phyloP scores from a whole-genome alignment of 2,113 vertebrate species.

The Malaclemys terrapin region DNA sequence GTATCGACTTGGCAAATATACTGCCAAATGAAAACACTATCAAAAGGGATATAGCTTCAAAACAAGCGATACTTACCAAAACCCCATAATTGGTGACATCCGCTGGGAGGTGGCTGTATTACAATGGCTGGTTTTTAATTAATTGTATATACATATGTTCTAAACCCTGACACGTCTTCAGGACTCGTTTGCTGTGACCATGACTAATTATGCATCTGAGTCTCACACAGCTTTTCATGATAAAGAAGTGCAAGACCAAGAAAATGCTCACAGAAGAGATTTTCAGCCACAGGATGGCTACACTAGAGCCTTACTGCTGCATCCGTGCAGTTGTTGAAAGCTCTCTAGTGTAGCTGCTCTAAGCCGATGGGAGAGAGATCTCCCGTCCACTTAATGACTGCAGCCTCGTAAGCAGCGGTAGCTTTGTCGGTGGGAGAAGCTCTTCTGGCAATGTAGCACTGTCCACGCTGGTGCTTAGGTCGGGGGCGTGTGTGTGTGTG shows the following conservation, averaged over 20 bases:
- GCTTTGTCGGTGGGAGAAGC: too few relatives aligned
- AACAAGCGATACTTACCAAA: neutral
- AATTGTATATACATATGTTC: neutral
- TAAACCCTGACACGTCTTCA: neutral
- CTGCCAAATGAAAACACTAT: constrained; percentile 18
- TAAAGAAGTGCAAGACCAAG: neutral
- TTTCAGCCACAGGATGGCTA: neutral
- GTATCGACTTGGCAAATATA: constrained; percentile 1
- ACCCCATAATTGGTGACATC: constrained; percentile 16
- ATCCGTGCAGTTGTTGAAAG: too few relatives aligned
- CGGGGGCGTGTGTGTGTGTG: too few relatives aligned
- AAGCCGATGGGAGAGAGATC: too few relatives aligned
- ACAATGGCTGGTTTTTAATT: constrained; percentile 21
- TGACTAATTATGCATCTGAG: neutral
- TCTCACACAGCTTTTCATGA: neutral
- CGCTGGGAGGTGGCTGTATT: neutral
- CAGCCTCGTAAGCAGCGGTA: too few relatives aligned
- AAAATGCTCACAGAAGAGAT: neutral
- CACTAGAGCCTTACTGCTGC: too few relatives aligned
- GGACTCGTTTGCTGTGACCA: neutral
- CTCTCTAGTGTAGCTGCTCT: too few relatives aligned
- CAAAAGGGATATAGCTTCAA: constrained; percentile 1
- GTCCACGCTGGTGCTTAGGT: too few relatives aligned
- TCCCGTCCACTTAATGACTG: too few relatives aligned
- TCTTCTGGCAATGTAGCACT: too few relatives aligned